These are phyloP conservation scores for Bilobella aurantiaca DNA, from an alignment of 1,140 invertebrate genomes.

Conservation along the genomic window DNA sequence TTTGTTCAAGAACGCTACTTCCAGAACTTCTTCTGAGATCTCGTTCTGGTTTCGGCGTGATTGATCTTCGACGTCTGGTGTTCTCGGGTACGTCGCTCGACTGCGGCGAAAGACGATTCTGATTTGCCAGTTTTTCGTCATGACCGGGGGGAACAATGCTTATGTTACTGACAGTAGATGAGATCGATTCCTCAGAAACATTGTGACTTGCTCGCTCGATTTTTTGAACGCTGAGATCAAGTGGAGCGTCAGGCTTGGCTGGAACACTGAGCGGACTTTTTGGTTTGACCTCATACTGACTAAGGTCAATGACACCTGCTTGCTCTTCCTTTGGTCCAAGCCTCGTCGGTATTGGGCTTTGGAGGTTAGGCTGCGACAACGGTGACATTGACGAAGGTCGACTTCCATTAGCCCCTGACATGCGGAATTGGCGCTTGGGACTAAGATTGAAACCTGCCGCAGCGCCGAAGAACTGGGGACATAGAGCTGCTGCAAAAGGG, in stretches of 20 bases:
- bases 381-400: too few species aligned
- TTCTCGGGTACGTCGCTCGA: neutral
- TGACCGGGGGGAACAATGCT: too few species aligned
- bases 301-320: too few species aligned
- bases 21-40: neutral
- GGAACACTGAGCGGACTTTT: neutral
- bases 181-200: constrained; percentile 14
- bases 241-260: constrained; percentile 15
- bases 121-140: too few species aligned
- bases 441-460: neutral
- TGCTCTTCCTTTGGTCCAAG: too few species aligned
- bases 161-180: neutral
- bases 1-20: too few species aligned
- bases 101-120: too few species aligned
- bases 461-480: constrained; percentile 27
- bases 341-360: too few species aligned
- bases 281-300: neutral
- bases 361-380: too few species aligned
- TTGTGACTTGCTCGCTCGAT: constrained; percentile 8
- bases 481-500: constrained; percentile 28
- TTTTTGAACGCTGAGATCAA: constrained; percentile 33
- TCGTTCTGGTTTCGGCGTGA: neutral
- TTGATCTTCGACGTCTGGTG: neutral
- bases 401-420: neutral
- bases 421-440: too few species aligned